Evolutionary conservation across 2,888 invertebrate genomes (phyloP).

Genomic region (Isoperla grammatica): DNA sequence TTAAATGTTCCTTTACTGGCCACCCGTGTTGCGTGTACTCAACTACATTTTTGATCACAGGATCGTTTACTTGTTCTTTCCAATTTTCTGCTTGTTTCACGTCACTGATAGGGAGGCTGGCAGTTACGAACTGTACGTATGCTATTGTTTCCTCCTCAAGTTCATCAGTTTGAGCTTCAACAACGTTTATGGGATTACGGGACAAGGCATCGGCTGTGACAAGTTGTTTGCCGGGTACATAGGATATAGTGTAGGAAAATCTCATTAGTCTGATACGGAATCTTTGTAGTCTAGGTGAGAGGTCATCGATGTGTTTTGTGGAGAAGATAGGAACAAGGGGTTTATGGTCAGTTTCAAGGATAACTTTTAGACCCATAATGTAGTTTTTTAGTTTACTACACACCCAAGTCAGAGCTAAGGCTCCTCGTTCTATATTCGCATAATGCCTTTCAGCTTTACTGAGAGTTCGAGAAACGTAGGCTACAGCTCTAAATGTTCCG

Average conservation of each 20-base stretch:
- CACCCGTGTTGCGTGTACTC: no score
- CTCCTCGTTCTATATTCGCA: neutral
- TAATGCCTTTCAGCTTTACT: neutral
- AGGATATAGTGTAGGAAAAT: slow-evolving; percentile 27
- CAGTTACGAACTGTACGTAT: no score
- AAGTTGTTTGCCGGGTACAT: slow-evolving; percentile 33
- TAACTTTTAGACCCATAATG: neutral
- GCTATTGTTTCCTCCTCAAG: no score
- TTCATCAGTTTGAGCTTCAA: no score
- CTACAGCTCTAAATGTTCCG: neutral
- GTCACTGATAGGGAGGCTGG: no score
- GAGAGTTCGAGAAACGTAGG: slow-evolving; percentile 1
- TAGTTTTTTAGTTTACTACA: neutral
- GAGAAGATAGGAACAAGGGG: slow-evolving; percentile 24
- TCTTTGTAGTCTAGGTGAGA: slow-evolving; percentile 25
- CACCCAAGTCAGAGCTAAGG: neutral
- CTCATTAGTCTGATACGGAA: slow-evolving; percentile 32
- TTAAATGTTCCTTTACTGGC: no score
- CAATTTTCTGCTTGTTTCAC: neutral
- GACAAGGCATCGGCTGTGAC: slow-evolving; percentile 31
- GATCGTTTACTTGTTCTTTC: no score
- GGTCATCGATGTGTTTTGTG: slow-evolving; percentile 19
- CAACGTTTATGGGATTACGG: no score
- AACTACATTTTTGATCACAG: no score
- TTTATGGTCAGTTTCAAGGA: slow-evolving; percentile 20